These are phyloP conservation scores for Martes martes DNA, from an alignment of 2,113 vertebrate genomes.

Conservation along the genomic window DNA sequence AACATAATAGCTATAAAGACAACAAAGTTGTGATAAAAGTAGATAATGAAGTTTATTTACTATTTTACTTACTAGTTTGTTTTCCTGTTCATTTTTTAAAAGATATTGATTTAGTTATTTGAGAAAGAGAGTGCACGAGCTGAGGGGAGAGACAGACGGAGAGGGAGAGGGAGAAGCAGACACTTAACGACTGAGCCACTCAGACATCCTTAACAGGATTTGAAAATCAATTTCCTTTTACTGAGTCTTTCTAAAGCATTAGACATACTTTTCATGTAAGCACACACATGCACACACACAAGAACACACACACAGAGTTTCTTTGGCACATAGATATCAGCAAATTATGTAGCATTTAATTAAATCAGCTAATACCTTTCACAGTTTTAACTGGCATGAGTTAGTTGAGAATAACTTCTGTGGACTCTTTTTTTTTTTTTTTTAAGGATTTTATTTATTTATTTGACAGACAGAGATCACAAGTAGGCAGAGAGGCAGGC, in stretches of 20 bases:
- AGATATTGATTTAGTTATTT: no score
- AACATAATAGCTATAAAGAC: not conserved
- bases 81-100: not conserved
- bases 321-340: not conserved
- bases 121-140: no score
- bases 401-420: not conserved
- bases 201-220: no score
- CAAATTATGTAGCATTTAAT: not conserved
- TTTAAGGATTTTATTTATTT: no score
- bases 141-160: no score
- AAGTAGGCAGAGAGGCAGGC: no score
- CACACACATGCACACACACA: not conserved
- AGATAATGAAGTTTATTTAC: not conserved
- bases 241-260: not conserved
- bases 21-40: slow-evolving; percentile 36
- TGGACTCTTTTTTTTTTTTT: no score
- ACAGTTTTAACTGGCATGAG: not conserved
- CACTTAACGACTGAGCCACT: no score
- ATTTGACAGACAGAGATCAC: no score
- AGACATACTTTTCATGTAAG: not conserved
- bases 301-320: not conserved
- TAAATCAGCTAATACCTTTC: not conserved
- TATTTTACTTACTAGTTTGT: not conserved
- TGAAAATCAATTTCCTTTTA: not conserved
- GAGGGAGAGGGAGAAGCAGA: no score